These are phyloP conservation scores for Lycophotia porphyrea DNA, from an alignment of 2,888 invertebrate genomes.

Conservation along the genomic window DNA sequence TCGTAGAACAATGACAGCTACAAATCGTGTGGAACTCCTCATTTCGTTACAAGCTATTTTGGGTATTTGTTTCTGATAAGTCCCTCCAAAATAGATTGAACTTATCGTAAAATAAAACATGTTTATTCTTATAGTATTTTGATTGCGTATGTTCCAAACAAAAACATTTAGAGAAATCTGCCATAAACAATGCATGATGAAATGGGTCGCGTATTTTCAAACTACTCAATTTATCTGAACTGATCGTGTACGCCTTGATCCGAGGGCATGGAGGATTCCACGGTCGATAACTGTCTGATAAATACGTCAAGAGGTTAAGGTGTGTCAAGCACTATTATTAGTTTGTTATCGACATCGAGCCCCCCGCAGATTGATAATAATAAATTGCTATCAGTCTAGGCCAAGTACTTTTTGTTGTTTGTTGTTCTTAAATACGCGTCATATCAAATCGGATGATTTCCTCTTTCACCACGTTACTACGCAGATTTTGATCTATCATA, in stretches of 20 bases:
- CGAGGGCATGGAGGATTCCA: slow-evolving; percentile 60
- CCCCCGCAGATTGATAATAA: slow-evolving; percentile 64
- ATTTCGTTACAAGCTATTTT: not conserved
- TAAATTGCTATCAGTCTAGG: slow-evolving; percentile 56
- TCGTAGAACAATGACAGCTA: not conserved
- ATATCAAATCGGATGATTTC: slow-evolving; percentile 21
- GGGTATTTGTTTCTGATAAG: not conserved
- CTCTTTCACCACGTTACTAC: not conserved
- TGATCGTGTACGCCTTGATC: slow-evolving; percentile 40
- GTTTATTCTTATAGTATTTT: slow-evolving; percentile 18
- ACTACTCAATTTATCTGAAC: slow-evolving; percentile 22
- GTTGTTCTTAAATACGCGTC: slow-evolving; percentile 33
- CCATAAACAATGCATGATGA: slow-evolving; percentile 46
- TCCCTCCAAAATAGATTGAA: not conserved
- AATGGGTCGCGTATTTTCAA: slow-evolving; percentile 44
- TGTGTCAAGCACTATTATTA: slow-evolving; percentile 62
- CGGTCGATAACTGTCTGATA: slow-evolving; percentile 49
- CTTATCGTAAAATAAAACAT: not conserved
- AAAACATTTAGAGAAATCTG: slow-evolving; percentile 27
- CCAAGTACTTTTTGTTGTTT: slow-evolving; percentile 46
- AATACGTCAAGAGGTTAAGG: slow-evolving; percentile 58
- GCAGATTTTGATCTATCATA: slow-evolving; percentile 6
- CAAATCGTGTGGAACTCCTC: not conserved
- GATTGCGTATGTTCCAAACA: slow-evolving; percentile 1
- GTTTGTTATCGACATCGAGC: slow-evolving; percentile 54